Percentiles rank a stretch among this genome's conserved stretches.
Conservation (phyloP, 2,797 vertebrate species). For the Leucoraja ocellata region DNA sequence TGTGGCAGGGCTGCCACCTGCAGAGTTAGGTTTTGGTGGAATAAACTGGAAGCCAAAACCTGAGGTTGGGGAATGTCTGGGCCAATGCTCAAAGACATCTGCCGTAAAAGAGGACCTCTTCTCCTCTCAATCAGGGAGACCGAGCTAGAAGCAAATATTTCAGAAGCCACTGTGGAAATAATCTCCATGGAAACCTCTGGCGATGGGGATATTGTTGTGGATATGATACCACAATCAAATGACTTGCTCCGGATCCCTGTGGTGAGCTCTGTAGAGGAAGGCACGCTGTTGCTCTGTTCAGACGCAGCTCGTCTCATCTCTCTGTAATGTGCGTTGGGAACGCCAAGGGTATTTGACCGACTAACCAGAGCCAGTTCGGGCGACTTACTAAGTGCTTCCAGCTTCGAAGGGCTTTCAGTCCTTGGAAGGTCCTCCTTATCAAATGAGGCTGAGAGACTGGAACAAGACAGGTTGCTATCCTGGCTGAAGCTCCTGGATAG, state of each 20-base stretch:
- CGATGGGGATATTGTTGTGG: slow-evolving; percentile 60
- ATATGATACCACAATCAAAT: slow-evolving; percentile 81
- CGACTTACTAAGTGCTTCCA: slow-evolving; percentile 61
- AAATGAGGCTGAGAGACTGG: slow-evolving; percentile 87
- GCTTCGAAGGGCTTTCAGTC: slow-evolving; percentile 70
- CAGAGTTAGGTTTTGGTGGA: slow-evolving; percentile 57
- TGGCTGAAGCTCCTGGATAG: slow-evolving; percentile 86
- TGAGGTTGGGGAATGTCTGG: slow-evolving; percentile 70
- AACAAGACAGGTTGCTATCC: slow-evolving; percentile 89
- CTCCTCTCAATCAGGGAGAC: slow-evolving; percentile 89
- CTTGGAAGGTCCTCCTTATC: slow-evolving; percentile 80
- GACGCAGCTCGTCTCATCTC: slow-evolving; percentile 88
- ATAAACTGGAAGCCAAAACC: slow-evolving; percentile 55
- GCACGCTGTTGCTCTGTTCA: slow-evolving; percentile 82
- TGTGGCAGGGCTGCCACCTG: slow-evolving; percentile 58
- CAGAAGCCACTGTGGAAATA: slow-evolving; percentile 55
- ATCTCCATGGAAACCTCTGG: slow-evolving; percentile 50
- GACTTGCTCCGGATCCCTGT: slow-evolving; percentile 89
- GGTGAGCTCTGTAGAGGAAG: slow-evolving; percentile 75
- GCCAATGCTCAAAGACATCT: slow-evolving; percentile 90
- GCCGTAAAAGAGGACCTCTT: slow-evolving; percentile 83
- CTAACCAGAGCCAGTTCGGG: slow-evolving; percentile 70
- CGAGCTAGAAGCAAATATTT: slow-evolving; percentile 55
- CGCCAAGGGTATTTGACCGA: slow-evolving; percentile 69
- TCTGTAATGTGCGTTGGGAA: slow-evolving; percentile 65